Evolutionary conservation across 2,888 invertebrate species (phyloP).

Genomic region (Lepidonotus clava): DNA sequence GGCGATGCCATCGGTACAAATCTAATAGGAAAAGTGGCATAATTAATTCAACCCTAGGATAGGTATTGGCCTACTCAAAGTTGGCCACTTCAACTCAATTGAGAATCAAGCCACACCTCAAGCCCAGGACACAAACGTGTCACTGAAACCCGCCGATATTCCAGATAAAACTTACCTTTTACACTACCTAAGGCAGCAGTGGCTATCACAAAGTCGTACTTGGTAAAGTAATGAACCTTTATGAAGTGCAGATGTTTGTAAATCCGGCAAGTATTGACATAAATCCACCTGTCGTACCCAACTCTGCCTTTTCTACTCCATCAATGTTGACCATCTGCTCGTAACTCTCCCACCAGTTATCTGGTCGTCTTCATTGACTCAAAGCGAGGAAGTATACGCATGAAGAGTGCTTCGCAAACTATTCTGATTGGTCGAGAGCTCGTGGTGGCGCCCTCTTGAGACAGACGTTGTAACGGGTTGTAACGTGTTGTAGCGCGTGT

Average conservation of each 20-base stretch:
- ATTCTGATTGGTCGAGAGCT: neutral
- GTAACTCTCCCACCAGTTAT: no score
- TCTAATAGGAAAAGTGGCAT: no score
- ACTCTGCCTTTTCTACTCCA: neutral
- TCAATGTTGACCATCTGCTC: neutral
- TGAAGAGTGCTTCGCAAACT: no score
- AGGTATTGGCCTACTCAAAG: no score
- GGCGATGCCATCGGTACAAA: no score
- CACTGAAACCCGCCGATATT: neutral
- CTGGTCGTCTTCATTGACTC: no score
- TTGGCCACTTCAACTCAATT: neutral
- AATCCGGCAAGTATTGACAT: neutral
- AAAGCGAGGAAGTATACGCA: no score
- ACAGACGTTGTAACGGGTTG: no score
- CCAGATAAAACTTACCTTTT: neutral
- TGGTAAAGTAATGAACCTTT: neutral
- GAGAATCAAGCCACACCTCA: neutral
- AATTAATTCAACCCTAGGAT: no score
- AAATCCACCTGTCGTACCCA: neutral
- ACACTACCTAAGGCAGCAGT: neutral
- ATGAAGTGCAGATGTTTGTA: neutral
- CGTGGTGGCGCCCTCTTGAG: neutral
- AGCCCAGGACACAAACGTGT: neutral
- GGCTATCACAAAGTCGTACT: neutral
- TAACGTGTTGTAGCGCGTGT: no score